Evolutionary conservation across 1,140 invertebrate genomes (phyloP).

Genomic region (Rhagoletis pomonella): DNA sequence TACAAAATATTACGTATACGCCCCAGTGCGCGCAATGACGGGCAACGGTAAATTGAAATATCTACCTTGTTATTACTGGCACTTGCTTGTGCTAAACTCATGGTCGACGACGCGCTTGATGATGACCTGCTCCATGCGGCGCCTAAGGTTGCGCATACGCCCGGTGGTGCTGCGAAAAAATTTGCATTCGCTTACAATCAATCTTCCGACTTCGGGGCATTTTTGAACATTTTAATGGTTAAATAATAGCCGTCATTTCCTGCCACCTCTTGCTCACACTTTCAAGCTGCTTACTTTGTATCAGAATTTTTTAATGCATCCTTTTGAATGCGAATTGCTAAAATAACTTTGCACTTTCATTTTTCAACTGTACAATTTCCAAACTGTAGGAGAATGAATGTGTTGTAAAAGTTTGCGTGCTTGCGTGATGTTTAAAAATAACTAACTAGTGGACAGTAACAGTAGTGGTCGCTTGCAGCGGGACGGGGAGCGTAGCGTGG

Average conservation of each 20-base stretch:
- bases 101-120: not conserved
- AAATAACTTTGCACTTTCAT: not conserved
- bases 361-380: not conserved
- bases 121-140: not conserved
- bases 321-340: not conserved
- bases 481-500: not conserved
- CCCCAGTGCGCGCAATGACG: not conserved
- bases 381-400: constrained; percentile 3
- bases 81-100: not conserved
- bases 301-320: not conserved
- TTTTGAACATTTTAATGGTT: constrained; percentile 12
- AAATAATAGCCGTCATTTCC: constrained; percentile 11
- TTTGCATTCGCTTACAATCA: not conserved
- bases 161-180: not conserved
- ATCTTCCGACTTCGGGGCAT: not conserved
- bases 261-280: not conserved
- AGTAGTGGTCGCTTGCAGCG: not conserved
- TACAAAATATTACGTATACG: not conserved
- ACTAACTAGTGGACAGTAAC: too few species aligned
- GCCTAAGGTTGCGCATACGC: not conserved
- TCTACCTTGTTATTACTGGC: not conserved
- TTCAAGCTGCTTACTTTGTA: not conserved
- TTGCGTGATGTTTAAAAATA: constrained; percentile 27
- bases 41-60: constrained; percentile 18
- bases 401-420: not conserved